Evolutionary conservation across 1,140 invertebrate species (phyloP).

Genomic region (Elymnias hypermnestra): DNA sequence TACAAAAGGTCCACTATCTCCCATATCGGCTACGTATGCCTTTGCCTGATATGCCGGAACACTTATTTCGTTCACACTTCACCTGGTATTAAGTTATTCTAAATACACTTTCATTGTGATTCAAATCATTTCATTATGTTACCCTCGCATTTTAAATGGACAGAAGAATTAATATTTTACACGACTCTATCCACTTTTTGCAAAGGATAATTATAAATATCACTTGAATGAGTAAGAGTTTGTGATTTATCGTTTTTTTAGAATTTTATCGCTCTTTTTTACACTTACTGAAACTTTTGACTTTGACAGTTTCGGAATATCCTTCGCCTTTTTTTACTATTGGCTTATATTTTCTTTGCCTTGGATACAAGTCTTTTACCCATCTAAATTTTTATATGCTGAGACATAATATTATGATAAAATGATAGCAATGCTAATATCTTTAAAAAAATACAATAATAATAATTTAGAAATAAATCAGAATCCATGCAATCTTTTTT

Average conservation of each 20-base stretch:
- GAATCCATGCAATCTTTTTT: too few species aligned
- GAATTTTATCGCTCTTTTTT: slow-evolving; percentile 3
- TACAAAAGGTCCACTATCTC: slow-evolving; percentile 83
- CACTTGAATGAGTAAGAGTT: neutral
- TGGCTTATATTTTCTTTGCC: too few species aligned
- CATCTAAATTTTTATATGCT: too few species aligned
- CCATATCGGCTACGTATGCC: slow-evolving; percentile 39
- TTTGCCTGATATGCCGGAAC: slow-evolving; percentile 12
- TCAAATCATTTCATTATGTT: slow-evolving; percentile 42
- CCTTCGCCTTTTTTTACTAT: too few species aligned
- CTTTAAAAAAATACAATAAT: too few species aligned
- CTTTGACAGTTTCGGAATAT: neutral
- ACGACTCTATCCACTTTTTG: neutral
- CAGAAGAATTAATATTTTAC: neutral
- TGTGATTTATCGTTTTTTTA: neutral
- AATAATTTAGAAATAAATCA: too few species aligned
- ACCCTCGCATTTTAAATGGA: neutral
- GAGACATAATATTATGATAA: too few species aligned
- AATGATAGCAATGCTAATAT: too few species aligned
- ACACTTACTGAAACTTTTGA: neutral
- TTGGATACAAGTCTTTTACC: too few species aligned
- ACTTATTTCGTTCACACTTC: slow-evolving; percentile 51
- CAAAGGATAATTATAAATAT: neutral
- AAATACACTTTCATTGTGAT: slow-evolving; percentile 68
- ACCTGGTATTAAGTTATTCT: slow-evolving; percentile 51